Conservation (phyloP, 2,888 invertebrate genomes). For the Dastarcus helophoroides region DNA sequence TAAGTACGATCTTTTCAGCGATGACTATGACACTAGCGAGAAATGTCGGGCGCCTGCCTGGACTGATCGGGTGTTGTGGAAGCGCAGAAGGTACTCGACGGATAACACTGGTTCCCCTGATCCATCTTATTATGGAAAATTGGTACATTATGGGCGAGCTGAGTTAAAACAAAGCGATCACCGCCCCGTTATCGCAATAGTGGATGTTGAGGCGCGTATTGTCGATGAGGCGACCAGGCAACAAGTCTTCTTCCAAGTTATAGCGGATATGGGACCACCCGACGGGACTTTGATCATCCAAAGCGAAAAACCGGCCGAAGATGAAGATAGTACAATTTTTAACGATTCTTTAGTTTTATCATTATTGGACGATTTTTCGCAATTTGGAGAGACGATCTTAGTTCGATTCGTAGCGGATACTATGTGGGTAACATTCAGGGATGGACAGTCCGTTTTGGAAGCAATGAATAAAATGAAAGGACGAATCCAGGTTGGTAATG, state of each 20-base stretch:
- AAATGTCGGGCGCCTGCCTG: constrained; percentile 95
- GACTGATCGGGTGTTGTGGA: constrained; percentile 97
- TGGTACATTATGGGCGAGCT: constrained; percentile 83
- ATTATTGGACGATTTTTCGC: constrained; percentile 67
- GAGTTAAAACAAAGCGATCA: constrained; percentile 97
- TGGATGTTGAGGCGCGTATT: constrained; percentile 77
- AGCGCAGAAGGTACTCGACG: constrained; percentile 61
- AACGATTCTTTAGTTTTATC: constrained; percentile 72
- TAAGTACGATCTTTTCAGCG: constrained; percentile 96
- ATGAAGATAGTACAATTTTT: constrained; percentile 51
- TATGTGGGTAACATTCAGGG: constrained; percentile 86
- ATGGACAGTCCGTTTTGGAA: constrained; percentile 77
- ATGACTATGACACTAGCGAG: constrained; percentile 98
- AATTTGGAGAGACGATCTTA: constrained; percentile 80
- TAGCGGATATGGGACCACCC: constrained; percentile 82
- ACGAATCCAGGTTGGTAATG: too few species aligned
- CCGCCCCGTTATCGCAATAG: constrained; percentile 84
- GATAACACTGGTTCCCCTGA: constrained; percentile 49
- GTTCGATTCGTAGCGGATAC: constrained; percentile 82
- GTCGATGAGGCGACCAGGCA: constrained; percentile 68
- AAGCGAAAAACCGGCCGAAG: constrained; percentile 26
- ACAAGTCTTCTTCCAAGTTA: constrained; percentile 66
- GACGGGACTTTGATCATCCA: constrained; percentile 84
- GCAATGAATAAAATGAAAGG: constrained; percentile 39
- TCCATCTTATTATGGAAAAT: constrained; percentile 65